phyloP scores from a whole-genome alignment of 2,888 invertebrate species.

The Athrips mouffetella region DNA sequence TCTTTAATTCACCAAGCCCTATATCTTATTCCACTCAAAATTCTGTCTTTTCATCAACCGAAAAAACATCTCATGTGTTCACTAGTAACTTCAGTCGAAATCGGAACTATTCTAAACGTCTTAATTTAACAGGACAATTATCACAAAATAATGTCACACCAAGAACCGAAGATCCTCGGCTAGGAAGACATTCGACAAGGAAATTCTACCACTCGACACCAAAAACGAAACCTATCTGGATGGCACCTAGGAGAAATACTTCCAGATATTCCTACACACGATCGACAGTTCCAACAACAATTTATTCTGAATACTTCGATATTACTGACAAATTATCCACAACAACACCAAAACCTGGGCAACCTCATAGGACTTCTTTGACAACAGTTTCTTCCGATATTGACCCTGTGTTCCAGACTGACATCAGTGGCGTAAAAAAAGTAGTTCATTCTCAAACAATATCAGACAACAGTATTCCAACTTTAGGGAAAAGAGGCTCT shows the following conservation, averaged over 20 bases:
- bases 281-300: conserved; percentile 53
- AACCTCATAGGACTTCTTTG: conserved; percentile 43
- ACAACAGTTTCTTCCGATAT: conserved; percentile 71
- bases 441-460: conserved; percentile 61
- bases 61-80: conserved; percentile 42
- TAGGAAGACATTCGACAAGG: conserved; percentile 43
- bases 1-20: conserved; percentile 34
- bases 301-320: conserved; percentile 66
- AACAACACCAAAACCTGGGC: conserved; percentile 37
- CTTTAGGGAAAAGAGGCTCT: conserved; percentile 72
- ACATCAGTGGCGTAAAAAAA: conserved; percentile 57
- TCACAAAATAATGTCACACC: conserved; percentile 61
- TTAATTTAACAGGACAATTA: conserved; percentile 55
- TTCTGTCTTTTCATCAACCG: conserved; percentile 41
- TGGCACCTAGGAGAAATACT: conserved; percentile 58
- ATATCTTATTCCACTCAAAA: conserved; percentile 46
- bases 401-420: conserved; percentile 67
- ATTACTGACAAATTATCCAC: conserved; percentile 50
- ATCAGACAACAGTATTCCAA: conserved; percentile 69
- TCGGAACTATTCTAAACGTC: conserved; percentile 59
- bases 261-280: conserved; percentile 40
- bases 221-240: conserved; percentile 61
- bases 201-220: conserved; percentile 65
- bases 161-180: conserved; percentile 37
- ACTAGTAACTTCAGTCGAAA: conserved; percentile 50